These are phyloP conservation scores for Zaprionus kolodkinae DNA, from an alignment of 1,140 invertebrate genomes.

Conservation along the genomic window DNA sequence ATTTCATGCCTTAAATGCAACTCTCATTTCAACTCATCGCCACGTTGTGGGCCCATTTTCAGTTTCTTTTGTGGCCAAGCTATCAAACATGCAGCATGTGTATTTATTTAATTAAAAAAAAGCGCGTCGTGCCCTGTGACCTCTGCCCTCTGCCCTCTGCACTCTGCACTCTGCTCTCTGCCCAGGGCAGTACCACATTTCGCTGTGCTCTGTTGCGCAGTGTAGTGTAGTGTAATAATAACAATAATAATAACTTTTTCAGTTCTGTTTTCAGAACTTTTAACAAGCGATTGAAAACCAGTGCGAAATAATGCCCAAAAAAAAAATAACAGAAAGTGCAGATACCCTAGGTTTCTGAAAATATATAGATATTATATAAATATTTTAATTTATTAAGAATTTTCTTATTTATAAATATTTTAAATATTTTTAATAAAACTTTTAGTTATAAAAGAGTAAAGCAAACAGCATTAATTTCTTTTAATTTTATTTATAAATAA, in stretches of 20 bases:
- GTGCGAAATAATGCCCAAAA: background rate
- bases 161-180: background rate
- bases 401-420: background rate
- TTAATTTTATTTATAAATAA: background rate
- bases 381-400: background rate
- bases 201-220: constrained; percentile 10
- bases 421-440: background rate
- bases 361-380: background rate
- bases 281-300: constrained; percentile 54
- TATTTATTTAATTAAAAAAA: constrained; percentile 65
- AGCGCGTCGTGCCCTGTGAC: constrained; percentile 1
- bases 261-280: constrained; percentile 41
- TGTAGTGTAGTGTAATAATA: constrained; percentile 60
- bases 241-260: constrained; percentile 50
- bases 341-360: background rate
- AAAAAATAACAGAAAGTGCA: background rate
- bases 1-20: background rate
- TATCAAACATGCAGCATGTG: constrained; percentile 39
- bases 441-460: background rate
- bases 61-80: constrained; percentile 47
- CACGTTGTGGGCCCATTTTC: constrained; percentile 37
- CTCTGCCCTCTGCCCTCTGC: background rate
- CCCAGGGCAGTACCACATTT: background rate
- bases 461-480: background rate
- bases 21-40: constrained; percentile 2